Evolutionary conservation across 1,140 invertebrate species (phyloP).

Genomic region (Bombus haemorrhoidalis): DNA sequence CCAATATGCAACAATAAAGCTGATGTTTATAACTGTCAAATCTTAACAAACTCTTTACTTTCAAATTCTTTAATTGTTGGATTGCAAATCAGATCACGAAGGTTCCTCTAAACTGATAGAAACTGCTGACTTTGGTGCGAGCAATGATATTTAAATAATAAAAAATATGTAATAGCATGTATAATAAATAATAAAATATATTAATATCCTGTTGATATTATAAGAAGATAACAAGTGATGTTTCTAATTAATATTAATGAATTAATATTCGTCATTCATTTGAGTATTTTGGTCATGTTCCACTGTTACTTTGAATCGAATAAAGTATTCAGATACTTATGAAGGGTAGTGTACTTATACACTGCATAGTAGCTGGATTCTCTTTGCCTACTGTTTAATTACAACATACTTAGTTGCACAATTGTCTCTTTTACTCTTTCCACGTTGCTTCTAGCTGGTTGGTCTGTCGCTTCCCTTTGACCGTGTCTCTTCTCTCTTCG

Average conservation of each 20-base stretch:
- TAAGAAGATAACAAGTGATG: not conserved
- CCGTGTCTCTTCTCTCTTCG: not conserved
- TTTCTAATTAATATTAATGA: not conserved
- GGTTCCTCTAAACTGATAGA: too few species aligned
- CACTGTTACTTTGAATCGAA: not conserved
- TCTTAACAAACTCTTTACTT: too few species aligned
- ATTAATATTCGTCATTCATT: not conserved
- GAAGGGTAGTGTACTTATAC: not conserved
- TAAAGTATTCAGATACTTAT: not conserved
- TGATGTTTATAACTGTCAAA: too few species aligned
- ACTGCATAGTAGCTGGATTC: constrained; percentile 1
- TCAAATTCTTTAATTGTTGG: too few species aligned
- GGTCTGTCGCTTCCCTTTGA: constrained; percentile 15
- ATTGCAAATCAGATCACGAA: too few species aligned
- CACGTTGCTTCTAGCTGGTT: not conserved
- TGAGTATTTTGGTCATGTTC: not conserved
- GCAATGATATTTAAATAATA: too few species aligned
- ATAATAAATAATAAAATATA: too few species aligned
- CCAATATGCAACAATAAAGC: too few species aligned
- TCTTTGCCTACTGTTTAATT: constrained; percentile 76
- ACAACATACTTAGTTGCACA: constrained; percentile 70
- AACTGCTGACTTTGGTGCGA: too few species aligned
- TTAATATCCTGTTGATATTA: not conserved
- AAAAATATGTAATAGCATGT: too few species aligned
- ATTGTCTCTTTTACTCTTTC: constrained; percentile 48